Evolutionary conservation across 2,113 vertebrate genomes (phyloP).

Genomic region (Mus musculus): GRCm39 chr7:93704001-93704500

Average conservation of each 20-base stretch:
- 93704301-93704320: conserved; percentile 50
- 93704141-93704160: conserved; percentile 30
- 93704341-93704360: conserved; percentile 60
- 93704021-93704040: background rate
- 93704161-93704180: background rate
- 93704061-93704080: background rate
- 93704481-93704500: background rate
- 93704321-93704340: conserved; percentile 48
- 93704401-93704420: conserved; percentile 48
- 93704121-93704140: conserved; percentile 15
- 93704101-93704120: background rate
- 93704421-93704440: conserved; percentile 52
- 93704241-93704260: conserved; percentile 28
- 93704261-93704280: background rate
- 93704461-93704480: conserved; percentile 36
- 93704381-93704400: conserved; percentile 50
- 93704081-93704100: background rate
- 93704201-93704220: conserved; percentile 43
- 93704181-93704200: conserved; percentile 69
- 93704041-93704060: background rate
- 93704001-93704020: background rate
- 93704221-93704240: background rate
- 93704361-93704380: conserved; percentile 37
- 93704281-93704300: background rate
- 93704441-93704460: conserved; percentile 24